Evolutionary conservation across 2,888 invertebrate genomes (phyloP).

Genomic region (Asteroscopus sphinx): DNA sequence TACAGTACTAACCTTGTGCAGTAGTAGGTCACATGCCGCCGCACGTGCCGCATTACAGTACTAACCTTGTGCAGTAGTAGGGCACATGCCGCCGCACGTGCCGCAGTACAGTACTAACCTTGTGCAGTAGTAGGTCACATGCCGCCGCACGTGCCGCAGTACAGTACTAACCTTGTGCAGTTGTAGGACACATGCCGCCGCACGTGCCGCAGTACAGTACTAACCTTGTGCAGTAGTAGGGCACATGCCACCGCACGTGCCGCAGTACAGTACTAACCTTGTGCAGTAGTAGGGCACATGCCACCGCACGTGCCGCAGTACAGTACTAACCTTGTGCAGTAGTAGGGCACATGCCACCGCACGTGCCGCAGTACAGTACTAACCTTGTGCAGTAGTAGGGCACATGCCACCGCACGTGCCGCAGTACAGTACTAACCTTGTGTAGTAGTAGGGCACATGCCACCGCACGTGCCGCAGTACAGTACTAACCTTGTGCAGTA

Average conservation of each 20-base stretch:
- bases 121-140: background rate
- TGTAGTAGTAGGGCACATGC: slow-evolving; percentile 1
- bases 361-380: slow-evolving; percentile 1
- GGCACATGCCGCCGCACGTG: background rate
- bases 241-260: slow-evolving; percentile 2
- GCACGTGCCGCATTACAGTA: background rate
- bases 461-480: slow-evolving; percentile 4
- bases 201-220: background rate
- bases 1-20: background rate
- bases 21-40: background rate
- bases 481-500: background rate
- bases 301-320: background rate
- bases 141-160: background rate
- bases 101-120: background rate
- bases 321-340: slow-evolving; percentile 1
- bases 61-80: slow-evolving; percentile 3
- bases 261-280: background rate
- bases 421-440: background rate
- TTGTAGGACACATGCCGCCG: too few species aligned
- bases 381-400: background rate
- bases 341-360: slow-evolving; percentile 1
- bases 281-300: background rate
- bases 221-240: slow-evolving; percentile 4
- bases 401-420: background rate
- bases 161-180: background rate